Conservation (phyloP, 2,888 invertebrate genomes). For the Coecobrya sp. region DNA sequence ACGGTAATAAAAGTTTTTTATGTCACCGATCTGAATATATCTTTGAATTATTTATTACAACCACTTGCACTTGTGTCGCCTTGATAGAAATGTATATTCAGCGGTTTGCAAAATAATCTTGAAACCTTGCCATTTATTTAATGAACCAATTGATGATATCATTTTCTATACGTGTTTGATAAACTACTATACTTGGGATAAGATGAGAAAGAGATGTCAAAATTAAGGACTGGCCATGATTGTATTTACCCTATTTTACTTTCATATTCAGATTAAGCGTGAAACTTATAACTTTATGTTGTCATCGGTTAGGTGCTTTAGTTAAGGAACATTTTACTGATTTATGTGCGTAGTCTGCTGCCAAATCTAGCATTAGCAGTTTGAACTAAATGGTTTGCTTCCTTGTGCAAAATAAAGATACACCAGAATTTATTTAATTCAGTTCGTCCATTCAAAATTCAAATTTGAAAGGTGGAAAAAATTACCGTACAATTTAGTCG, state of each 20-base stretch:
- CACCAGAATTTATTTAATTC: no score
- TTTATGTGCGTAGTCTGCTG: background rate
- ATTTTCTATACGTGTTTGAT: constrained; percentile 24
- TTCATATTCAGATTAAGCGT: background rate
- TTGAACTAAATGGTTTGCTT: no score
- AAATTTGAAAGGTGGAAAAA: background rate
- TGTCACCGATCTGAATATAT: background rate
- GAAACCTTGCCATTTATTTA: constrained; percentile 75
- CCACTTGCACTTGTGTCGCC: constrained; percentile 24
- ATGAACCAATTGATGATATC: constrained; percentile 71
- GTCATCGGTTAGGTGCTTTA: background rate
- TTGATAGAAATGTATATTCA: background rate
- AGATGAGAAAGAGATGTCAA: constrained; percentile 45
- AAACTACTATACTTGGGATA: constrained; percentile 3
- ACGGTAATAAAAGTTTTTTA: background rate
- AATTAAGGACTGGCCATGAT: constrained; percentile 37
- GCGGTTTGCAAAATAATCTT: constrained; percentile 51
- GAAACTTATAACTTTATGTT: constrained; percentile 20
- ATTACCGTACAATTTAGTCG: background rate
- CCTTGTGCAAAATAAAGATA: no score
- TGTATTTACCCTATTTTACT: background rate
- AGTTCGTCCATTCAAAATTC: background rate
- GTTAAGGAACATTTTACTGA: background rate
- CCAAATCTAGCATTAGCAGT: background rate
- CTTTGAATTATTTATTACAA: constrained; percentile 59